Evolutionary conservation across 1,140 invertebrate genomes (phyloP).

Genomic region (Musca domestica): DNA sequence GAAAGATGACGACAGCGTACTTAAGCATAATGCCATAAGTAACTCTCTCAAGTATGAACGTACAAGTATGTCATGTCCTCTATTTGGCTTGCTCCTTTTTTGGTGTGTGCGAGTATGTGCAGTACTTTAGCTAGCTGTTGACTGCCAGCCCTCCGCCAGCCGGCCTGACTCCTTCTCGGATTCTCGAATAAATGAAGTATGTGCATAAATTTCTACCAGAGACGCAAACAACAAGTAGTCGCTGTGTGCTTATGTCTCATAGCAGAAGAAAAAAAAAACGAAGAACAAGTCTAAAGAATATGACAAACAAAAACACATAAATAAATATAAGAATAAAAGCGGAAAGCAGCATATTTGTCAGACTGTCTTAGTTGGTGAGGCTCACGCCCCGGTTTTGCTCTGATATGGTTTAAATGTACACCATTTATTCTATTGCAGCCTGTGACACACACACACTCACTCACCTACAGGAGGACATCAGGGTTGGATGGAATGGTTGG

Average conservation of each 20-base stretch:
- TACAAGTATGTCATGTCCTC: conserved; percentile 2
- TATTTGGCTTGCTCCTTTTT: background rate
- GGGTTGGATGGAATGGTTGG: too few relatives aligned
- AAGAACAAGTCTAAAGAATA: background rate
- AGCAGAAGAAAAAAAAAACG: background rate
- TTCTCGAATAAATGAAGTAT: conserved; percentile 6
- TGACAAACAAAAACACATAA: conserved; percentile 1
- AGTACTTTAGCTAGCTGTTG: too few relatives aligned
- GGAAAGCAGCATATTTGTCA: too few relatives aligned
- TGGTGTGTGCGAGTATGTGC: background rate
- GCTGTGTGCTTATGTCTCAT: too few relatives aligned
- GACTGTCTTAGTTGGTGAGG: too few relatives aligned
- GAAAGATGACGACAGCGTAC: background rate
- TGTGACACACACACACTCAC: too few relatives aligned
- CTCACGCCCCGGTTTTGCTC: too few relatives aligned
- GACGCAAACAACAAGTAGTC: background rate
- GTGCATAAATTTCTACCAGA: conserved; percentile 16
- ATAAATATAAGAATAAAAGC: conserved; percentile 4
- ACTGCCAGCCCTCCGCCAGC: too few relatives aligned
- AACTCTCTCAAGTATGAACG: conserved; percentile 16
- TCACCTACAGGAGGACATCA: too few relatives aligned
- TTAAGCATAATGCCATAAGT: conserved; percentile 16
- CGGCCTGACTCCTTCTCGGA: too few relatives aligned
- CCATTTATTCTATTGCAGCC: too few relatives aligned
- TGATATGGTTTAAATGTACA: too few relatives aligned